These are phyloP conservation scores for Itoplectis maculator DNA, from an alignment of 2,888 invertebrate genomes.

Conservation along the genomic window DNA sequence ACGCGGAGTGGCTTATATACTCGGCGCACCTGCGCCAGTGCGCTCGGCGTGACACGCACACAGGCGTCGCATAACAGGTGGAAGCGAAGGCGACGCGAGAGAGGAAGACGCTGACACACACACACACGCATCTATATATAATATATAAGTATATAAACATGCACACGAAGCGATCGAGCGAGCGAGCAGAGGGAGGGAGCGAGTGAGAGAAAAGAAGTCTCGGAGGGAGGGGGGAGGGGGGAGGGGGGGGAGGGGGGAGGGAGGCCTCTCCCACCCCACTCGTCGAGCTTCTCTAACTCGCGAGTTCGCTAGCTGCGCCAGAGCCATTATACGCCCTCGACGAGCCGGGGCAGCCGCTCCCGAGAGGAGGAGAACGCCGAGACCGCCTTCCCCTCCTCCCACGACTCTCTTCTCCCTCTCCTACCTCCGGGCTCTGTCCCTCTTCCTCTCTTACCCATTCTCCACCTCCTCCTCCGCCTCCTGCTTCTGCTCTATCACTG, in stretches of 20 bases:
- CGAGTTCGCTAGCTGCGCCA: conserved; percentile 74
- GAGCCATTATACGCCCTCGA: conserved; percentile 83
- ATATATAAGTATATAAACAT: too few species aligned
- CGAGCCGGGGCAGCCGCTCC: conserved; percentile 67
- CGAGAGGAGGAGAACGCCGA: conserved; percentile 83
- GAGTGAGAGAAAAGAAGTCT: conserved; percentile 65
- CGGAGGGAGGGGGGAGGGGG: conserved; percentile 74
- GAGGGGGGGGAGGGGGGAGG: conserved; percentile 75
- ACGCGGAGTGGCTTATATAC: conserved; percentile 52
- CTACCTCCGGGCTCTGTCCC: conserved; percentile 55
- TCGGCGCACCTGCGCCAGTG: conserved; percentile 77
- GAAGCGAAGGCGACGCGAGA: conserved; percentile 74
- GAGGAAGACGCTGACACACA: conserved; percentile 50
- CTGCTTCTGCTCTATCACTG: conserved; percentile 54
- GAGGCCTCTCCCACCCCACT: conserved; percentile 62
- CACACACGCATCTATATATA: too few species aligned
- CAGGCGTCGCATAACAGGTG: conserved; percentile 81
- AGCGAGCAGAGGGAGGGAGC: conserved; percentile 66
- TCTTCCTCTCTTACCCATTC: conserved; percentile 60
- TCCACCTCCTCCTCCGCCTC: conserved; percentile 57
- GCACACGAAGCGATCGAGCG: conserved; percentile 43
- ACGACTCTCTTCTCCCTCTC: conserved; percentile 71
- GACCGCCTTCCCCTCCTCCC: conserved; percentile 82
- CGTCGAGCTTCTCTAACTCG: conserved; percentile 41
- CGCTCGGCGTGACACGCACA: conserved; percentile 74